Evolutionary conservation across 1,140 invertebrate species (phyloP).

Genomic region (Penaeus japonicus): DNA sequence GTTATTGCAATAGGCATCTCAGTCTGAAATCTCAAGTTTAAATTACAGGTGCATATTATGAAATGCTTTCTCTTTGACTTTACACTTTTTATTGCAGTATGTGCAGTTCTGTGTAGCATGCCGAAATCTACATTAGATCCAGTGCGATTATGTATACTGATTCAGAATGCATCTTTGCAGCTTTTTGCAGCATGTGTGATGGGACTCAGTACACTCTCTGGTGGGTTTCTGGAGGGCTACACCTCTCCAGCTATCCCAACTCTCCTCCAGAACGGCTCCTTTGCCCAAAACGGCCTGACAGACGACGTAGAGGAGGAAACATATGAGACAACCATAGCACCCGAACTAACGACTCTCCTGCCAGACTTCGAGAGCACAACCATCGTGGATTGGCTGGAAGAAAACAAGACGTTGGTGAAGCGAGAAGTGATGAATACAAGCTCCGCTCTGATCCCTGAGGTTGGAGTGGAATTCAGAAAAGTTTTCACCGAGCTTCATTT

Average conservation of each 20-base stretch:
- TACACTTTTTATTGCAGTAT: no score
- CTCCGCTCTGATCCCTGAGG: no score
- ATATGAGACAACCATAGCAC: no score
- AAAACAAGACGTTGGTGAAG: background rate
- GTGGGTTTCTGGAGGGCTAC: conserved; percentile 40
- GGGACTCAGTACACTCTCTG: conserved; percentile 39
- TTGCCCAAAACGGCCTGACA: background rate
- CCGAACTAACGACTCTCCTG: background rate
- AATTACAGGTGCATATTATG: no score
- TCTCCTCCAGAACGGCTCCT: conserved; percentile 17
- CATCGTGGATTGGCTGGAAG: background rate
- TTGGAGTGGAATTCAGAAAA: background rate
- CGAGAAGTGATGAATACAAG: background rate
- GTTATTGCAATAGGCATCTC: no score
- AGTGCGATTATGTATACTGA: no score
- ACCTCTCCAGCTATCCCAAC: conserved; percentile 38
- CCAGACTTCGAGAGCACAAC: background rate
- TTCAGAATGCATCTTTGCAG: background rate
- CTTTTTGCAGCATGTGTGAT: conserved; percentile 46
- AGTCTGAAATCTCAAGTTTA: no score
- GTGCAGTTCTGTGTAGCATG: no score
- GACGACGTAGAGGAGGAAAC: background rate
- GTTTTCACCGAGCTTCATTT: background rate
- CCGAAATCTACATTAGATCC: no score
- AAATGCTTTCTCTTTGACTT: no score